Conservation (phyloP, 2,888 invertebrate genomes). For the Pollenia griseotomentosa region DNA sequence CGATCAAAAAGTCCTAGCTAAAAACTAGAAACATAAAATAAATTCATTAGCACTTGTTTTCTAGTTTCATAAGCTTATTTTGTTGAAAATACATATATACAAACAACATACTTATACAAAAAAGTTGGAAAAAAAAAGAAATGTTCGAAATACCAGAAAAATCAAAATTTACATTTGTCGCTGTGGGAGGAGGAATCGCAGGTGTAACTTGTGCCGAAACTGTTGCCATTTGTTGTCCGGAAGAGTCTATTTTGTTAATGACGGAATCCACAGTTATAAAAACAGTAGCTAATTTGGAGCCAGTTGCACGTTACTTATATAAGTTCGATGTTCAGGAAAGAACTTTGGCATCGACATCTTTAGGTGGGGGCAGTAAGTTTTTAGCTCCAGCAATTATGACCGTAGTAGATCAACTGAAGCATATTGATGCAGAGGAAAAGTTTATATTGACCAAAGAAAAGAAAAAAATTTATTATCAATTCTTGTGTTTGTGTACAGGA, state of each 20-base stretch:
- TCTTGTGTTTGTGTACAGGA: too few relatives aligned
- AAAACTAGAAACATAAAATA: conserved; percentile 26
- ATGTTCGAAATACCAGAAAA: conserved; percentile 38
- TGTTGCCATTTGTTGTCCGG: conserved; percentile 89
- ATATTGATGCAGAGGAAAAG: conserved; percentile 86
- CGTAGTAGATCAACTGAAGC: conserved; percentile 87
- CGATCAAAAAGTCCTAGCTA: conserved; percentile 60
- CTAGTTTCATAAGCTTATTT: conserved; percentile 43
- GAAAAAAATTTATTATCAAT: too few relatives aligned
- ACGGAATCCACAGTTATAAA: too few relatives aligned
- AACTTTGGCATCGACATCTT: conserved; percentile 83
- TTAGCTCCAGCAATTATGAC: conserved; percentile 82
- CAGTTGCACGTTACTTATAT: conserved; percentile 92
- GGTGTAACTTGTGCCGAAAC: conserved; percentile 97
- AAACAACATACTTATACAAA: conserved; percentile 9
- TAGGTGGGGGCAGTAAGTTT: conserved; percentile 84
- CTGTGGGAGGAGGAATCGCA: conserved; percentile 98
- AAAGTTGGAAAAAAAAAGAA: conserved; percentile 9
- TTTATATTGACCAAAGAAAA: conserved; percentile 86
- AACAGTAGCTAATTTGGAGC: conserved; percentile 93
- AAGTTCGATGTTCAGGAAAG: conserved; percentile 94
- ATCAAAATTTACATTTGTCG: conserved; percentile 88
- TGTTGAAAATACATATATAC: not conserved
- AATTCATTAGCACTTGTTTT: conserved; percentile 3
- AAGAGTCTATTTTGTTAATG: conserved; percentile 89